Conservation (phyloP, 2,113 vertebrate species). For the Macaca nemestrina region DNA sequence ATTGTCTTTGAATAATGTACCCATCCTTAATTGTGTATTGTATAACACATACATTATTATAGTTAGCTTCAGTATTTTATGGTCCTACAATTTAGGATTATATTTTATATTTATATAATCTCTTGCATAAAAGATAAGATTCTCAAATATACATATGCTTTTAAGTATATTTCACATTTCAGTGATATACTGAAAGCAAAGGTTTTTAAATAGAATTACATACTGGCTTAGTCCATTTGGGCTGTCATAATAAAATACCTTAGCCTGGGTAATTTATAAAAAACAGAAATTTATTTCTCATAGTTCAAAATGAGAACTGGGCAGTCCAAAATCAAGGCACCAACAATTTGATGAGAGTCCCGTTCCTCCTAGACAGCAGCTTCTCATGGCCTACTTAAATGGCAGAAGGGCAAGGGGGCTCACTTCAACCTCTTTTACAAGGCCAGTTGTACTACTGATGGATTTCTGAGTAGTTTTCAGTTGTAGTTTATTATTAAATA, state of each 20-base stretch:
- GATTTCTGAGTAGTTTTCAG: not conserved
- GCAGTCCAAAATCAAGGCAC: not conserved
- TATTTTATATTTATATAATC: slow-evolving; percentile 1
- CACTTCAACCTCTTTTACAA: not conserved
- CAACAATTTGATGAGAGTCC: not conserved
- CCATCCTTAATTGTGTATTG: not conserved
- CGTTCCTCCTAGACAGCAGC: too few relatives aligned
- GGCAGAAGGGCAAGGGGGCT: not conserved
- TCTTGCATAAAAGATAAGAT: not conserved
- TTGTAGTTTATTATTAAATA: not conserved
- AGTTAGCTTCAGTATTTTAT: not conserved
- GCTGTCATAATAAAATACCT: not conserved
- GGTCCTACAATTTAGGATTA: slow-evolving; percentile 25
- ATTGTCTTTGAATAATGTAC: not conserved
- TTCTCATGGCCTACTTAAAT: not conserved
- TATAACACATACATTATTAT: not conserved
- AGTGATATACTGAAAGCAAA: not conserved
- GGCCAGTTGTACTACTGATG: not conserved
- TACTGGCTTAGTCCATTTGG: not conserved
- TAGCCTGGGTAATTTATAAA: not conserved
- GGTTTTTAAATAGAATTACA: slow-evolving; percentile 4
- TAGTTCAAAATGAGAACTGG: not conserved
- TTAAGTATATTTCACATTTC: slow-evolving; percentile 7
- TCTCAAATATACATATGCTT: not conserved
- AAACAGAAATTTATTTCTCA: not conserved